Conservation (phyloP, 1,140 invertebrate species). For the Bombus soroeensis region DNA sequence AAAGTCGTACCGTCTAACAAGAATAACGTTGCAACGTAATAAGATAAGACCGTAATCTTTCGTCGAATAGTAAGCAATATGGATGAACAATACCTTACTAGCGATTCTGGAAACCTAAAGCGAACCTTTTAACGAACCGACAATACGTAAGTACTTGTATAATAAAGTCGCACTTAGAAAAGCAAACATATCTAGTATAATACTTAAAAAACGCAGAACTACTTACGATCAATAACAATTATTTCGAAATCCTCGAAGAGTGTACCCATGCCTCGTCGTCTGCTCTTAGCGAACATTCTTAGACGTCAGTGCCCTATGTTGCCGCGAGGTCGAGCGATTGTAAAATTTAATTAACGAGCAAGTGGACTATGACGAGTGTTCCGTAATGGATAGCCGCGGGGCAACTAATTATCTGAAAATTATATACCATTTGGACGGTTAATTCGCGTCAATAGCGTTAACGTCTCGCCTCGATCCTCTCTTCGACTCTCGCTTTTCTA, state of each 20-base stretch:
- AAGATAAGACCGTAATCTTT: too few species aligned
- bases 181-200: background rate
- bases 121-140: too few species aligned
- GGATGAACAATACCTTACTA: too few species aligned
- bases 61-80: too few species aligned
- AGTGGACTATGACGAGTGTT: conserved; percentile 16
- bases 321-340: conserved; percentile 4
- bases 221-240: background rate
- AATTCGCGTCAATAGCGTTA: conserved; percentile 27
- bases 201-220: background rate
- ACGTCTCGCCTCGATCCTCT: background rate
- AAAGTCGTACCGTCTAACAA: too few species aligned
- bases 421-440: conserved; percentile 34
- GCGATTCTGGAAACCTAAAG: too few species aligned
- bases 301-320: background rate
- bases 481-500: conserved; percentile 21
- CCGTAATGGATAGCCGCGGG: conserved; percentile 16
- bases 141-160: too few species aligned
- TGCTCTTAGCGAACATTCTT: background rate
- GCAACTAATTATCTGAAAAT: conserved; percentile 45
- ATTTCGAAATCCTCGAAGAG: background rate
- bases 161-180: background rate
- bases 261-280: background rate
- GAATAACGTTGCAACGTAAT: too few species aligned
- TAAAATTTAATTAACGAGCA: conserved; percentile 33